A percentile compares a stretch with the other conserved stretches of the same genome.
Evolutionary conservation across 2,113 vertebrate genomes (phyloP).

Genomic region (Drymodes brunneopygia): DNA sequence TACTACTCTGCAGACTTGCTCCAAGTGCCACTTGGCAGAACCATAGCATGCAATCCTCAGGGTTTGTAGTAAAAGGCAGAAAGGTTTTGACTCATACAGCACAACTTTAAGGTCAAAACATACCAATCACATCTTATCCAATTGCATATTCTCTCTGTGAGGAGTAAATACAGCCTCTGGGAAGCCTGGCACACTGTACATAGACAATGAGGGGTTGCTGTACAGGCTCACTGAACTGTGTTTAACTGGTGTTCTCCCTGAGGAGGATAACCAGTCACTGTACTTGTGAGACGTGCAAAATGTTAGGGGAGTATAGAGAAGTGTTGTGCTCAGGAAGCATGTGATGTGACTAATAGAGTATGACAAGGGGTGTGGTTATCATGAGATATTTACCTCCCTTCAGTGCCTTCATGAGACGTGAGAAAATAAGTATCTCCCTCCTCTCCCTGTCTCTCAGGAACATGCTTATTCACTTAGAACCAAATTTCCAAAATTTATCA

Average conservation of each 20-base stretch:
- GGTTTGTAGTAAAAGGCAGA: not conserved
- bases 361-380: slow-evolving; percentile 71
- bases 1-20: not conserved
- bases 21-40: not conserved
- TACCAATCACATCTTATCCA: not conserved
- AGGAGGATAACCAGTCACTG: slow-evolving; percentile 54
- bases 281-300: slow-evolving; percentile 70
- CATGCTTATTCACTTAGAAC: slow-evolving; percentile 28
- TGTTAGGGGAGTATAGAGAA: slow-evolving; percentile 65
- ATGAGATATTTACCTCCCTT: slow-evolving; percentile 62
- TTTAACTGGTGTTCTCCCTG: not conserved
- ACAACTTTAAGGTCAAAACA: not conserved
- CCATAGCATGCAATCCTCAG: not conserved
- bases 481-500: slow-evolving; percentile 13
- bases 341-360: slow-evolving; percentile 73
- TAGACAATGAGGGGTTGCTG: slow-evolving; percentile 23
- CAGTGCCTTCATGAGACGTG: slow-evolving; percentile 30
- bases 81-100: not conserved
- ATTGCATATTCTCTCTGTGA: not conserved
- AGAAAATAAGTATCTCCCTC: slow-evolving; percentile 34
- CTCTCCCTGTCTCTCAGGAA: slow-evolving; percentile 12
- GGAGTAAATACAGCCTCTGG: not conserved
- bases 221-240: slow-evolving; percentile 25
- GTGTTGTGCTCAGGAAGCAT: slow-evolving; percentile 59
- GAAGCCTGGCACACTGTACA: not conserved